Conservation (phyloP, 92 coral and sea anemone species). For the Umimayanthus kanabou region DNA sequence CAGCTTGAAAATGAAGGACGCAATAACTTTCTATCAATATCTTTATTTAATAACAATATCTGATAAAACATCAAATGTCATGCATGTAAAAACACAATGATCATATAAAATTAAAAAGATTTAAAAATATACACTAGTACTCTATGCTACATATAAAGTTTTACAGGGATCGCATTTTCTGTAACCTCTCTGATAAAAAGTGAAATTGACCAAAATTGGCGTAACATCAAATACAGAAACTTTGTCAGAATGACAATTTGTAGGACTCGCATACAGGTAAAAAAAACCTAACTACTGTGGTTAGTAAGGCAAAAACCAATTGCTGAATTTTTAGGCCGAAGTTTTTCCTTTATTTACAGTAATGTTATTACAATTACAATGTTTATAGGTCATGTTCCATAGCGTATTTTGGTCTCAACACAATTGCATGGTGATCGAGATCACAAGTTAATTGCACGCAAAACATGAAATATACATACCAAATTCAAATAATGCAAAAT, state of each 20-base stretch:
- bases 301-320: too few species aligned
- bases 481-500: background rate
- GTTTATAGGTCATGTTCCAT: background rate
- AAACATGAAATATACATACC: background rate
- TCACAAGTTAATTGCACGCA: background rate
- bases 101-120: constrained; percentile 1
- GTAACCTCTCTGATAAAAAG: background rate
- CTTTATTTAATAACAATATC: background rate
- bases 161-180: too few species aligned
- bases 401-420: background rate
- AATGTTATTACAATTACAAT: background rate
- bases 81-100: background rate
- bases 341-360: too few species aligned
- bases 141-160: background rate
- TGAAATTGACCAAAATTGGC: background rate
- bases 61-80: background rate
- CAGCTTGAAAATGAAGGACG: too few species aligned
- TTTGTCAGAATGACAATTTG: too few species aligned
- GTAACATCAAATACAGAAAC: too few species aligned
- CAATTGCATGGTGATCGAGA: background rate
- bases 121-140: background rate
- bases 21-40: background rate
- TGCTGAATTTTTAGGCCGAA: too few species aligned
- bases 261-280: too few species aligned
- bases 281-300: background rate